phyloP scores from a whole-genome alignment of 2,797 vertebrate species.

The Sebastes steindachneri region DNA sequence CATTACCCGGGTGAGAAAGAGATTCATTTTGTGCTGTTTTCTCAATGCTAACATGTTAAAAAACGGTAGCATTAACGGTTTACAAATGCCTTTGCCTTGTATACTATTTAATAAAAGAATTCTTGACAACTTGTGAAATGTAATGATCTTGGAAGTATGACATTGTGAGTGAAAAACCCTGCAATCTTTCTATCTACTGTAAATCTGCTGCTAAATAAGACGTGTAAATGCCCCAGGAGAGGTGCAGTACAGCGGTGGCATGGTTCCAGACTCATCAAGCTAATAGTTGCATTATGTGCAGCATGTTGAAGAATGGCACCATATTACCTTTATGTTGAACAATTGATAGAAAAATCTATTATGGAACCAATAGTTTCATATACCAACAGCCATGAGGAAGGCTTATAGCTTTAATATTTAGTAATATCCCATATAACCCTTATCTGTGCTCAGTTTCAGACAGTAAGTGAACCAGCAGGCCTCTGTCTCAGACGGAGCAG shows the following conservation, averaged over 20 bases:
- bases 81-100: neutral
- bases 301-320: constrained; percentile 1
- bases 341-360: neutral
- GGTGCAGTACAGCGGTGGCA: constrained; percentile 30
- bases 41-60: neutral
- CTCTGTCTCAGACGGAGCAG: constrained; percentile 64
- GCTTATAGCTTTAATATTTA: constrained; percentile 25
- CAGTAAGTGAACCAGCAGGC: constrained; percentile 52
- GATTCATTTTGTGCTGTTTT: neutral
- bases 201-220: constrained; percentile 50
- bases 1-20: neutral
- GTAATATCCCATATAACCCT: neutral
- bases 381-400: constrained; percentile 1
- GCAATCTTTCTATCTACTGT: neutral
- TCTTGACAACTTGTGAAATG: neutral
- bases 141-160: neutral
- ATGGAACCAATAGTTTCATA: neutral
- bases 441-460: constrained; percentile 33
- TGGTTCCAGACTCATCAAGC: constrained; percentile 42
- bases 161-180: neutral
- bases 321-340: neutral
- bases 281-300: constrained; percentile 27
- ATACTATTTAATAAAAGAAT: neutral
- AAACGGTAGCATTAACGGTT: neutral
- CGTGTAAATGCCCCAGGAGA: neutral